These are phyloP conservation scores for Idaea straminata DNA, from an alignment of 2,888 invertebrate genomes.

Conservation along the genomic window DNA sequence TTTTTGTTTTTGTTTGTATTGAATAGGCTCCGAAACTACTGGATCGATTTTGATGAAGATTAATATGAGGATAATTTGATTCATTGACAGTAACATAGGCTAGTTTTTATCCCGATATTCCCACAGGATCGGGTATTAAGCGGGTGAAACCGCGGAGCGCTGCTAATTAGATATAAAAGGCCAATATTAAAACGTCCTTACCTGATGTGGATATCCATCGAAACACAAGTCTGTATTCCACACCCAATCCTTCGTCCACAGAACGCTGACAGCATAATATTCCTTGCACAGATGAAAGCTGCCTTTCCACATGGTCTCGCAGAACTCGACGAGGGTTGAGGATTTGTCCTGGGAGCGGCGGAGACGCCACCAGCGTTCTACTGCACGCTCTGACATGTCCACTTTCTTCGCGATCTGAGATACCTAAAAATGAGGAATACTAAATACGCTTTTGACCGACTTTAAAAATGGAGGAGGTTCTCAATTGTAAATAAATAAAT, in stretches of 20 bases:
- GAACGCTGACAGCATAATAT: conserved; percentile 87
- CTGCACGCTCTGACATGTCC: conserved; percentile 91
- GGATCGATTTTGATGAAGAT: too few relatives aligned
- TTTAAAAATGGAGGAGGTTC: too few relatives aligned
- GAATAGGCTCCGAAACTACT: too few relatives aligned
- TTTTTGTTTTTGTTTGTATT: too few relatives aligned
- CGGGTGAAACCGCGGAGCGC: too few relatives aligned
- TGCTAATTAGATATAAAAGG: too few relatives aligned
- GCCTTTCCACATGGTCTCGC: conserved; percentile 95
- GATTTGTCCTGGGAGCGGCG: conserved; percentile 93
- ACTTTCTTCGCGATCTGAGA: conserved; percentile 89
- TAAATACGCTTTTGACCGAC: too few relatives aligned
- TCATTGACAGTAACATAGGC: too few relatives aligned
- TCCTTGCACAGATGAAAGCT: conserved; percentile 92
- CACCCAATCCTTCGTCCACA: conserved; percentile 97
- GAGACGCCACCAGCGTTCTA: conserved; percentile 95
- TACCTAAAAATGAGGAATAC: conserved; percentile 64
- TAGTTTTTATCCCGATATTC: too few relatives aligned
- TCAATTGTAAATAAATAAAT: too few relatives aligned
- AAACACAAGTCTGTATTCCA: conserved; percentile 96
- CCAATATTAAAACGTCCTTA: conserved; percentile 34
- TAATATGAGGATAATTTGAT: too few relatives aligned
- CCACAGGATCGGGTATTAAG: too few relatives aligned
- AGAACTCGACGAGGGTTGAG: conserved; percentile 94
- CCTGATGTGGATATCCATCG: conserved; percentile 89